These are phyloP conservation scores for Podabrus alpinus DNA, from an alignment of 2,888 invertebrate genomes.

Conservation along the genomic window DNA sequence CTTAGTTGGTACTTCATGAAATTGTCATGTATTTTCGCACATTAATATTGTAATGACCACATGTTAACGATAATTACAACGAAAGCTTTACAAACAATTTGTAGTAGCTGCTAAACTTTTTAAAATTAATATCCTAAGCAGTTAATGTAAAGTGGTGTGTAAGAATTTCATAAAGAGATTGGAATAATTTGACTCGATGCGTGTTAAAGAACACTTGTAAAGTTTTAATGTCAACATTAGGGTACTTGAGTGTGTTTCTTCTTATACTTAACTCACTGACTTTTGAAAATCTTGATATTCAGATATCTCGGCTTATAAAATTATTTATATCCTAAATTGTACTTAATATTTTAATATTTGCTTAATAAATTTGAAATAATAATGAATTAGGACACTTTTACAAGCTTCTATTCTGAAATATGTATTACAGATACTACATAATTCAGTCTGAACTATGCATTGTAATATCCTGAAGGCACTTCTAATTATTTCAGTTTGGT, in stretches of 20 bases:
- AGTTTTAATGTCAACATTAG: conserved; percentile 18
- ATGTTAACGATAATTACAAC: not conserved
- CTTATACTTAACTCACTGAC: not conserved
- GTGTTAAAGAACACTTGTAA: conserved; percentile 15
- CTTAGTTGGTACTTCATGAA: too few relatives aligned
- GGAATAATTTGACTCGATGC: conserved; percentile 10
- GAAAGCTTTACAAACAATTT: not conserved
- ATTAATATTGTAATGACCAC: not conserved
- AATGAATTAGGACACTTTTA: not conserved
- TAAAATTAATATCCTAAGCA: not conserved
- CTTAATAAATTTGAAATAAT: not conserved
- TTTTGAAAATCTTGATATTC: not conserved
- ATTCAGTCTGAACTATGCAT: not conserved
- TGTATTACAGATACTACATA: too few relatives aligned
- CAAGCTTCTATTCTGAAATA: not conserved
- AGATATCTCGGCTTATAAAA: not conserved
- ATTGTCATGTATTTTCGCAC: not conserved
- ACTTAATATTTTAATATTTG: not conserved
- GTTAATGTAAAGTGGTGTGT: not conserved
- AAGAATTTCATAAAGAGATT: not conserved
- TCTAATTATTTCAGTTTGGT: not conserved
- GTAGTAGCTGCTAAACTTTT: not conserved
- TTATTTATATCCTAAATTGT: not conserved
- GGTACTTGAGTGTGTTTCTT: conserved; percentile 9
- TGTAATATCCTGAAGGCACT: not conserved